These are phyloP conservation scores for Brachyhypopomus occidentalis DNA, from an alignment of 2,113 vertebrate genomes.

Conservation along the genomic window DNA sequence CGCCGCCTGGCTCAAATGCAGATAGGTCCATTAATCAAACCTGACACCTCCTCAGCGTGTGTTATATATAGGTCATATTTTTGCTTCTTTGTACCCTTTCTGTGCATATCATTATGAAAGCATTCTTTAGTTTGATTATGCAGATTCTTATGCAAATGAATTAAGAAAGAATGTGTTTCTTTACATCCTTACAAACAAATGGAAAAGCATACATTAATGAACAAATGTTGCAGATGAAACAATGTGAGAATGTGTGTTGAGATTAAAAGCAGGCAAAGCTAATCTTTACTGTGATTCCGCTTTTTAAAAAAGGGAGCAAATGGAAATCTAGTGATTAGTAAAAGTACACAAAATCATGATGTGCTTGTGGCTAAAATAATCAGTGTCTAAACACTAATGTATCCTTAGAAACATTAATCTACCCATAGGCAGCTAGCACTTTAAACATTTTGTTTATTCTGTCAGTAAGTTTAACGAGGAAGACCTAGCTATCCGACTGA, in stretches of 20 bases:
- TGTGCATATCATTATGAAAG: slow-evolving; percentile 17
- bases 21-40: slow-evolving; percentile 43
- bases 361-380: slow-evolving; percentile 2
- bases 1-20: not conserved
- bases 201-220: no score
- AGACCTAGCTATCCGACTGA: slow-evolving; percentile 46
- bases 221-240: no score
- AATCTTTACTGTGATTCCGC: no score
- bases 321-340: no score
- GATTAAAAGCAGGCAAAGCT: no score
- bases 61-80: slow-evolving; percentile 18
- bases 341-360: not conserved
- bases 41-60: not conserved
- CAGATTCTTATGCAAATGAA: not conserved
- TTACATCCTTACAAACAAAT: not conserved
- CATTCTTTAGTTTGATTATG: slow-evolving; percentile 13
- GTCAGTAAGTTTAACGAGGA: slow-evolving; percentile 31
- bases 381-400: no score
- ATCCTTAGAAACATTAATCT: not conserved
- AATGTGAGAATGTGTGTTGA: no score
- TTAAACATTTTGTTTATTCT: not conserved
- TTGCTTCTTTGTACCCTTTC: not conserved
- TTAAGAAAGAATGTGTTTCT: slow-evolving; percentile 1
- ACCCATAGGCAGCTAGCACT: not conserved
- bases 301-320: no score